Base-by-base conservation (phyloP, 2,888 invertebrate species). In the Bombylius major region DNA sequence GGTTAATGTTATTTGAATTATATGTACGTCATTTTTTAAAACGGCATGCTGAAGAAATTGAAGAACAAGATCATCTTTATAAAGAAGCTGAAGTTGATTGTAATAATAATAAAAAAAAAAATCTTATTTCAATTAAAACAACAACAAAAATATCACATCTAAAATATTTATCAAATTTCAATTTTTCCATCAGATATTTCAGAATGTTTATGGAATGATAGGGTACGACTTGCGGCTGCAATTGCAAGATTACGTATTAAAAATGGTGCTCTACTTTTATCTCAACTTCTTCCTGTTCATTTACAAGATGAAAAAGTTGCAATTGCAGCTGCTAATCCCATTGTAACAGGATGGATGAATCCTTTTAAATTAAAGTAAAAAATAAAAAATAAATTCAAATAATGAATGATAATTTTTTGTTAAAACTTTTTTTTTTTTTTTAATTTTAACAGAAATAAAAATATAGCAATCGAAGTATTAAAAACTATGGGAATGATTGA, bases 321-420 rank as follows among this genome's bases (percentile, higher is more conserved):
- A 1, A 79, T 80, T 54, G 80, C 80, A 54, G 73, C 75, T 1
- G 72, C 73, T 0, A 73, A 73, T 64, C 71, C 73, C 36, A 75
- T 80, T 1, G 82, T 87, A 3, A 85, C 85, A 0, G 89, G 88
- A 60, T 90, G 89, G 89, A 82, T 89, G 12, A 90, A 90, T 73
- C 83, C 82, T 1, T 83, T 82, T 62, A 82, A 83, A 70, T 75
- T 84, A 5, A 81, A 80, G 86, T 82, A 69, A 61, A 31, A 51
- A 46, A 5, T 32, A 52, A 42, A 31, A 32, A 36, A 39, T 45
- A 50, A 11, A 14, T 39, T 34, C 14, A 31, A 31, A n/a, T 50
- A 69, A 70, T 68, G 8, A 31, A 52, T 50, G n/a, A 32, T 4
- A 34, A 33, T 44, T 8, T 6, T 36, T 5, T 11, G 23, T 47